Percentiles rank a stretch among this genome's conserved stretches.
Evolutionary conservation across 2,888 invertebrate species (phyloP).

Genomic region (Linnaemya vulpina): DNA sequence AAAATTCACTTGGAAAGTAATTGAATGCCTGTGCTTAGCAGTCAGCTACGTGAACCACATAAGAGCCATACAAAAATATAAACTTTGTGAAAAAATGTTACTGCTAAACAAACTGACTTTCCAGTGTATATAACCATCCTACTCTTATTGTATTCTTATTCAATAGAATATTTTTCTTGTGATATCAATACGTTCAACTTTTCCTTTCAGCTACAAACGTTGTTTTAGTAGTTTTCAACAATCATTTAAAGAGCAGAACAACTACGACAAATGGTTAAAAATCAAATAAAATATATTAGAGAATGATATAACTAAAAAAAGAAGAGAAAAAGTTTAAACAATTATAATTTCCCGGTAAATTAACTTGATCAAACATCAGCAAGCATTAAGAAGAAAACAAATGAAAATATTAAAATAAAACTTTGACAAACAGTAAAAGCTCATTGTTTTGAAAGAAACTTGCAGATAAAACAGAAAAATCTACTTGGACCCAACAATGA

Average conservation of each 20-base stretch:
- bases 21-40: too few relatives aligned
- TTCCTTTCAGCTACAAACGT: neutral
- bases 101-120: too few relatives aligned
- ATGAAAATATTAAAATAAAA: slow-evolving; percentile 10
- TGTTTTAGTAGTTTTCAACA: slow-evolving; percentile 31
- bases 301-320: slow-evolving; percentile 51
- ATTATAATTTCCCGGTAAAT: slow-evolving; percentile 75
- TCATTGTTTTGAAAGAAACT: slow-evolving; percentile 36
- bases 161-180: too few relatives aligned
- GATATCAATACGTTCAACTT: neutral
- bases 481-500: slow-evolving; percentile 15
- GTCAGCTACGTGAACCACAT: too few relatives aligned
- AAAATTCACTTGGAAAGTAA: too few relatives aligned
- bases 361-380: slow-evolving; percentile 73
- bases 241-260: slow-evolving; percentile 47
- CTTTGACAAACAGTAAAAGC: slow-evolving; percentile 53
- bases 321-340: slow-evolving; percentile 72
- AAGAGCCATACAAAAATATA: too few relatives aligned
- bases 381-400: slow-evolving; percentile 58
- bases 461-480: slow-evolving; percentile 38
- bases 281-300: slow-evolving; percentile 37
- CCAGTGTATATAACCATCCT: too few relatives aligned
- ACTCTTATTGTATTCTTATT: neutral
- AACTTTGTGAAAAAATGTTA: too few relatives aligned
- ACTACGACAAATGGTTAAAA: slow-evolving; percentile 49